These are phyloP conservation scores for Liodrosophila aerea DNA, from an alignment of 2,888 invertebrate species.

Conservation along the genomic window DNA sequence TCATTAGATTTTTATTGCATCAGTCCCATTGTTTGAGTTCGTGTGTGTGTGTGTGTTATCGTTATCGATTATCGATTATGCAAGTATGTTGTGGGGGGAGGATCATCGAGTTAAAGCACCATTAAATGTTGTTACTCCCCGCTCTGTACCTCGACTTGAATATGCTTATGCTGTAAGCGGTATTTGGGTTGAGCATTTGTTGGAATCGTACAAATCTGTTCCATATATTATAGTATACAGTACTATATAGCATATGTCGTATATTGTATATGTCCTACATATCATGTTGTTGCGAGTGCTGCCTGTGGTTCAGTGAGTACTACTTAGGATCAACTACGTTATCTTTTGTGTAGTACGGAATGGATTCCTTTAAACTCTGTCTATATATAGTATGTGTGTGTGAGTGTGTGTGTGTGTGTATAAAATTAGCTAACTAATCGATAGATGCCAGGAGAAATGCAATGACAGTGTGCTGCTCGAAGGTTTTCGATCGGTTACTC, in stretches of 20 bases:
- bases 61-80: conserved; percentile 29
- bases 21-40: conserved; percentile 73
- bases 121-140: conserved; percentile 49
- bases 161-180: not conserved
- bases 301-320: conserved; percentile 31
- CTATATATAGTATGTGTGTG: not conserved
- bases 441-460: conserved; percentile 20
- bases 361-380: conserved; percentile 14
- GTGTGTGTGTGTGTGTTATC: conserved; percentile 45
- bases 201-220: too few relatives aligned
- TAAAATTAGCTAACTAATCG: conserved; percentile 55
- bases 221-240: conserved; percentile 4
- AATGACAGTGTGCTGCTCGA: conserved; percentile 2
- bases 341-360: conserved; percentile 24
- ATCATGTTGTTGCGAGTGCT: conserved; percentile 14
- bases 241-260: not conserved
- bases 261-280: conserved; percentile 11
- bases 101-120: conserved; percentile 70
- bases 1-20: conserved; percentile 65
- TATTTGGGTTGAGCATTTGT: conserved; percentile 30
- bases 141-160: conserved; percentile 2
- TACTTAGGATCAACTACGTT: conserved; percentile 39
- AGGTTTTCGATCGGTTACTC: conserved; percentile 1
- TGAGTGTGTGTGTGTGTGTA: conserved; percentile 12
- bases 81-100: conserved; percentile 15